Percentiles rank a stretch among this genome's conserved stretches.
These are phyloP conservation scores for Chaunax sp. DNA, from an alignment of 2,797 vertebrate species.

Conservation along the genomic window DNA sequence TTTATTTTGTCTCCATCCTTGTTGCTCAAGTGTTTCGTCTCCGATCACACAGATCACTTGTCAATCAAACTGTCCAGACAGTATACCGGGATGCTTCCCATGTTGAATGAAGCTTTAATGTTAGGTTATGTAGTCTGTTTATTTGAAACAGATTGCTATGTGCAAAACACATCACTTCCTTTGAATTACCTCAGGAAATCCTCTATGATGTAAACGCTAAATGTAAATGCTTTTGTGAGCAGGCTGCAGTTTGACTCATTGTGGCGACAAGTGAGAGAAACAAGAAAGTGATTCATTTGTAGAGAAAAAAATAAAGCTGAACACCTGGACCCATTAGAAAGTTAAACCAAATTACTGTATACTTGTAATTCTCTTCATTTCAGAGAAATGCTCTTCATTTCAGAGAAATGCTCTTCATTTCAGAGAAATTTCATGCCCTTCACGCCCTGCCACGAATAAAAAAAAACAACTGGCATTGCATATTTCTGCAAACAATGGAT, in stretches of 20 bases:
- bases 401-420: too few relatives aligned
- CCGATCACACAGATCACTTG: neutral
- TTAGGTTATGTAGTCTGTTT: conserved; percentile 20
- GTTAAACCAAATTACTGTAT: too few relatives aligned
- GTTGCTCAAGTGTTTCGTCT: neutral
- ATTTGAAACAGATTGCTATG: conserved; percentile 10
- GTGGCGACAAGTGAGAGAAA: neutral
- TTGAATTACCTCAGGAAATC: neutral
- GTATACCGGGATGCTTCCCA: neutral
- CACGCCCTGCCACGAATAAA: too few relatives aligned
- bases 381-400: too few relatives aligned
- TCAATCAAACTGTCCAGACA: conserved; percentile 9
- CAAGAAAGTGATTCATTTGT: conserved; percentile 9
- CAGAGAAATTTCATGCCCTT: too few relatives aligned
- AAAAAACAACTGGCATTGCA: too few relatives aligned
- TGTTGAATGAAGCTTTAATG: neutral
- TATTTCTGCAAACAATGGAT: too few relatives aligned
- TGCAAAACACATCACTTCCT: conserved; percentile 28
- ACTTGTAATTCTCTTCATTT: too few relatives aligned
- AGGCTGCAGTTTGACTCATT: neutral
- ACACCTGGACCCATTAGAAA: neutral
- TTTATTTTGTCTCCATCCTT: conserved; percentile 11
- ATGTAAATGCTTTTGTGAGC: neutral
- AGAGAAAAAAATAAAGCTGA: neutral
- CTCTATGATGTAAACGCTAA: neutral